A percentile compares a stretch with the other conserved stretches of the same genome.
phyloP scores from a whole-genome alignment of 2,888 invertebrate genomes.

The Chalcis sispes region DNA sequence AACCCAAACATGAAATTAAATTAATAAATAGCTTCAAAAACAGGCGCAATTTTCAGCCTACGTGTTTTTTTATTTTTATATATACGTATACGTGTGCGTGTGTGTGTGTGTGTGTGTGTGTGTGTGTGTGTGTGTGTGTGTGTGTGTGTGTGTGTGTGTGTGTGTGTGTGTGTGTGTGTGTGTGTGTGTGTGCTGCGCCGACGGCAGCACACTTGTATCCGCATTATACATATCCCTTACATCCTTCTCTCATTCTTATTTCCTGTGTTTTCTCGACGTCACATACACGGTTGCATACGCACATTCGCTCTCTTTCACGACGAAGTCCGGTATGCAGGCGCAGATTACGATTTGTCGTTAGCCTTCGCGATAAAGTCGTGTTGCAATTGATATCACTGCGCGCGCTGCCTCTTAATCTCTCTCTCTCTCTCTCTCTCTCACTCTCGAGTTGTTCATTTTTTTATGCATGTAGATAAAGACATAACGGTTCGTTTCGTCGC shows the following conservation, averaged over 20 bases:
- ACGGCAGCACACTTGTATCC: no score
- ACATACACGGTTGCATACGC: background rate
- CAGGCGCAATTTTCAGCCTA: no score
- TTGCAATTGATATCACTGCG: slow-evolving; percentile 69
- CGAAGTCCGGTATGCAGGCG: slow-evolving; percentile 63
- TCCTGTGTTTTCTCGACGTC: slow-evolving; percentile 14
- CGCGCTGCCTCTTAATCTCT: slow-evolving; percentile 65
- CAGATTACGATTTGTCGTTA: slow-evolving; percentile 74
- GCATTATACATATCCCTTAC: background rate
- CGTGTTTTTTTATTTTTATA: no score
- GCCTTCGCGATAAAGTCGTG: slow-evolving; percentile 72
- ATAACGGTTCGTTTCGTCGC: slow-evolving; percentile 50
- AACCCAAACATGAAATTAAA: no score
- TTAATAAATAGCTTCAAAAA: no score
- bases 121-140: no score
- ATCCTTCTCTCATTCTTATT: slow-evolving; percentile 16
- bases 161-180: no score
- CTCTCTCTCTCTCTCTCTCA: slow-evolving; percentile 35
- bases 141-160: no score
- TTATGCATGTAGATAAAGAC: slow-evolving; percentile 41
- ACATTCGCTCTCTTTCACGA: slow-evolving; percentile 38
- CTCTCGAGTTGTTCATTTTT: slow-evolving; percentile 15
- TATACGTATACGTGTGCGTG: no score
- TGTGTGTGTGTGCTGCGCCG: no score
- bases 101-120: no score